Conservation (phyloP, 2,113 vertebrate species). For the Tragelaphus strepsiceros region DNA sequence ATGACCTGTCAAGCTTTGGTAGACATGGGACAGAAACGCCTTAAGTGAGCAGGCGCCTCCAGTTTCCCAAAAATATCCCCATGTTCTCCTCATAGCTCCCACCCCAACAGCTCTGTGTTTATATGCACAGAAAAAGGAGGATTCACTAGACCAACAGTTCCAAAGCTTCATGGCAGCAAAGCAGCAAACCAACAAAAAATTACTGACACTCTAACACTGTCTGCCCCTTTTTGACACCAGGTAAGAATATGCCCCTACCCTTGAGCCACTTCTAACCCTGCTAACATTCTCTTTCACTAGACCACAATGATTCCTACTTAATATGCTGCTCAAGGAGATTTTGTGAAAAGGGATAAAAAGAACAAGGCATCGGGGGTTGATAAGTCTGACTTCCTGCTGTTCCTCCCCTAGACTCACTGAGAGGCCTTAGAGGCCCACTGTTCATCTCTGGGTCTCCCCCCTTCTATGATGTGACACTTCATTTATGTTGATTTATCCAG, state of each 20-base stretch:
- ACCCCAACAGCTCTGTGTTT: not conserved
- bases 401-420: not conserved
- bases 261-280: not conserved
- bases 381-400: not conserved
- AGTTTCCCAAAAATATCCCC: not conserved
- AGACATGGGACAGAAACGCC: not conserved
- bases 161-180: not conserved
- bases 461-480: not conserved
- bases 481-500: not conserved
- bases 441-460: not conserved
- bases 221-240: not conserved
- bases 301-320: not conserved
- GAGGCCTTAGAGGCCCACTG: accelerated
- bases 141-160: not conserved
- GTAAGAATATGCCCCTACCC: not conserved
- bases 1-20: not conserved
- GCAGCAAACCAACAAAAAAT: not conserved
- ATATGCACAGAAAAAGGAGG: not conserved
- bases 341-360: not conserved
- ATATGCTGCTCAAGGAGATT: not conserved
- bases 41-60: not conserved
- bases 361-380: no score
- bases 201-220: no score
- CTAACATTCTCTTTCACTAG: not conserved
- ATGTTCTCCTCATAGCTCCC: not conserved